phyloP scores from a whole-genome alignment of 2,888 invertebrate species.

The Emmelina monodactyla region DNA sequence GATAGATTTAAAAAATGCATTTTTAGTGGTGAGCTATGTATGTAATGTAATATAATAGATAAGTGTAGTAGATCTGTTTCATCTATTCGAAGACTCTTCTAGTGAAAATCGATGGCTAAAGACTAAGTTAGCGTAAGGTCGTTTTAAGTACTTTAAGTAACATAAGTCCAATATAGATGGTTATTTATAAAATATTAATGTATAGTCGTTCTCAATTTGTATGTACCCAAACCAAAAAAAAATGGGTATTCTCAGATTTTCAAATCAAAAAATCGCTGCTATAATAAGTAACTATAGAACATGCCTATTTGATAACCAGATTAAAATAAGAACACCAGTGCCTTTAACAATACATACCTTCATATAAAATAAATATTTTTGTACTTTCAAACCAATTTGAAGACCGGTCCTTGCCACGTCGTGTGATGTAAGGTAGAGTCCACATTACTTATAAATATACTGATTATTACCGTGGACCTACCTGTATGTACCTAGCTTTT shows the following conservation, averaged over 20 bases:
- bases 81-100: constrained; percentile 63
- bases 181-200: constrained; percentile 54
- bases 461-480: too few relatives aligned
- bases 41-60: constrained; percentile 47
- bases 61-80: constrained; percentile 61
- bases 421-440: too few relatives aligned
- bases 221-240: constrained; percentile 52
- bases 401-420: too few relatives aligned
- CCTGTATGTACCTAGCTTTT: too few relatives aligned
- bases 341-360: constrained; percentile 64
- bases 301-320: constrained; percentile 17
- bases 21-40: constrained; percentile 61
- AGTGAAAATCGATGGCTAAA: constrained; percentile 59
- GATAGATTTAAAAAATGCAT: constrained; percentile 61
- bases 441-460: background rate
- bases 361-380: constrained; percentile 59
- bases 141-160: constrained; percentile 49
- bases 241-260: constrained; percentile 35
- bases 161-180: constrained; percentile 52
- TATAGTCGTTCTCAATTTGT: constrained; percentile 54
- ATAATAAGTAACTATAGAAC: constrained; percentile 3
- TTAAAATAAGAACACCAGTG: constrained; percentile 59
- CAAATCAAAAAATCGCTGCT: constrained; percentile 11
- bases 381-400: constrained; percentile 33
- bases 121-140: constrained; percentile 55